Base-by-base conservation (phyloP, 1,140 invertebrate species). In the Drosophila arawakana region DNA sequence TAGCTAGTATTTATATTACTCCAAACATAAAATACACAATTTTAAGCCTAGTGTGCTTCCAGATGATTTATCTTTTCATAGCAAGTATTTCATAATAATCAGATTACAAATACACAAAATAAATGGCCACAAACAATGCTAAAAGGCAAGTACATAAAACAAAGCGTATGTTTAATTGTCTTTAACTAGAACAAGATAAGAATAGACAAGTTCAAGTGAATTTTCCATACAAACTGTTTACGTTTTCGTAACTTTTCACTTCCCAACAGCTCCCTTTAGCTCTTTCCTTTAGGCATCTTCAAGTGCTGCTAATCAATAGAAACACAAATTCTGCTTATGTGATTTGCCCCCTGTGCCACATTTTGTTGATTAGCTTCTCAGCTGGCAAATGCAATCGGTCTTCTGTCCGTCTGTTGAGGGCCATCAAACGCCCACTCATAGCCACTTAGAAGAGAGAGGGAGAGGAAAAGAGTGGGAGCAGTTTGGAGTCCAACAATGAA, bases 341-440 rank as follows among this genome's bases (percentile, higher is more conserved):
- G 30, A 37, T 35, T 52, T 57, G 65, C 30, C 46, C 49, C 30
- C 18, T 54, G 79, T 85, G 82, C 59, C 83, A 86, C 76, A 79
- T 86, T 86, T 86, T 61, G 65, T 68, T 88, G 83, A 86, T 86
- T 86, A 88, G 83, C 82, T 83, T 88, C 79, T 82, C 82, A 85
- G 79, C 81, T 86, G 75, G 59, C 50, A 49, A 30, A 34, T 68
- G 67, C 67, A 68, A 68, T 61, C 66, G 55, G 10, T 59, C 57
- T 77, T 43, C 55, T 44, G 66, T 65, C 63, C 59, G 35, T 52
- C 61, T 7, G 60, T 4, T 10, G 13, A 25, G 55, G 34, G 2
- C 10, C 25, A 18, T 43, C 11, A 25, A 21, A 46, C 44, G 9
- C 4, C 25, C 41, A 74, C 69, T 44, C 37, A 46, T 34, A 18